phyloP scores from a whole-genome alignment of 1,140 invertebrate species.

The Brachionus rotundiformis region DNA sequence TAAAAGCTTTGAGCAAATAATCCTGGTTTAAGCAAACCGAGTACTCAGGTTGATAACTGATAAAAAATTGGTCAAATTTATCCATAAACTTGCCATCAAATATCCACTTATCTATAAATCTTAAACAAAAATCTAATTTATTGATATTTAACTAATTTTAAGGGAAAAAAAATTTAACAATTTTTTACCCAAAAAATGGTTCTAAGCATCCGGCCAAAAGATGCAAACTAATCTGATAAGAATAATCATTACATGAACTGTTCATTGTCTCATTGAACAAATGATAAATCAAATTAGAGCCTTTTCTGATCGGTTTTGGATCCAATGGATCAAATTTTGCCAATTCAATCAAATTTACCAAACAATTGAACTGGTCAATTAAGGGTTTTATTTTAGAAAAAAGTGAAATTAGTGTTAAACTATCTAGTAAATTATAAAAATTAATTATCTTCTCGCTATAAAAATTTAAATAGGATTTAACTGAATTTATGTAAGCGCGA shows the following conservation, averaged over 20 bases:
- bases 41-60: background rate
- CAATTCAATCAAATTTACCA: background rate
- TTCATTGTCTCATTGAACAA: background rate
- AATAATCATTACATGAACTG: background rate
- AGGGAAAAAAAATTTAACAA: background rate
- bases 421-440: background rate
- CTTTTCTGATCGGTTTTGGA: background rate
- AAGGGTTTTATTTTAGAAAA: background rate
- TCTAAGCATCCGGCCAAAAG: background rate
- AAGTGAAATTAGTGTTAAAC: background rate
- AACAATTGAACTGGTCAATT: background rate
- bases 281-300: slow-evolving; percentile 3
- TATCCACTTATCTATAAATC: slow-evolving; percentile 48
- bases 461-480: background rate
- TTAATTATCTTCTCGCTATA: background rate
- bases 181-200: slow-evolving; percentile 15
- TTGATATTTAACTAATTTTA: background rate
- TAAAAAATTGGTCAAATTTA: slow-evolving; percentile 48
- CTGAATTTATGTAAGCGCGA: background rate
- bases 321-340: background rate
- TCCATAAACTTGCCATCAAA: slow-evolving; percentile 47
- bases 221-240: background rate
- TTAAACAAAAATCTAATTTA: no score
- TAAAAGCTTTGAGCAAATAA: slow-evolving; percentile 7
- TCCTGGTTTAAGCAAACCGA: background rate